Evolutionary conservation across 2,113 vertebrate genomes (phyloP).

Genomic region (Talpa occidentalis): DNA sequence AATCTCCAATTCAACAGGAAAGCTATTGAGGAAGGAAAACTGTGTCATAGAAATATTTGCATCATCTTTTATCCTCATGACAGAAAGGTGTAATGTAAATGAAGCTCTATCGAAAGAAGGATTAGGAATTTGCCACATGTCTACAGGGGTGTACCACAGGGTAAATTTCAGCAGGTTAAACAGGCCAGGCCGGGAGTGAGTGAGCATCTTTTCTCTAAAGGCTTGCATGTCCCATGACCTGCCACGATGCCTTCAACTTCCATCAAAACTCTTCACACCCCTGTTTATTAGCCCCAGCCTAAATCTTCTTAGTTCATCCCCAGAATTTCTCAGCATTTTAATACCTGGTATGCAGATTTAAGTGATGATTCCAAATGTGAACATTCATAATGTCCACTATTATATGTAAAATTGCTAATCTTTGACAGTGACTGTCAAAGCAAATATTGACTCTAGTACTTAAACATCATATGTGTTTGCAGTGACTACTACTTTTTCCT

Average conservation of each 20-base stretch:
- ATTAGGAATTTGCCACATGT: not conserved
- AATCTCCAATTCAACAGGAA: not conserved
- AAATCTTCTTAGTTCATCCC: not conserved
- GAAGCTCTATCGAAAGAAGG: not conserved
- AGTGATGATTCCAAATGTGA: not conserved
- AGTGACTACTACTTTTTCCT: not conserved
- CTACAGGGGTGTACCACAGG: not conserved
- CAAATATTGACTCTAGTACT: conserved; percentile 10
- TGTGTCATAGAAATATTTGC: not conserved
- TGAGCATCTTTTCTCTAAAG: not conserved
- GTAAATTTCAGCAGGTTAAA: not conserved
- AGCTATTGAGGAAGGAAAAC: not conserved
- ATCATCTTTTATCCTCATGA: not conserved
- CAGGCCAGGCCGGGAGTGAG: not conserved
- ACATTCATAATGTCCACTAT: not conserved
- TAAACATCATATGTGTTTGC: not conserved
- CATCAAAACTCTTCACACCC: not conserved
- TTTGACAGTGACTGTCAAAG: not conserved
- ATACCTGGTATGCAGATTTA: not conserved
- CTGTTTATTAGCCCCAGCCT: not conserved
- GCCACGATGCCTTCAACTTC: not conserved
- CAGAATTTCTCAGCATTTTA: not conserved
- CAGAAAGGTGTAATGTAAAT: not conserved
- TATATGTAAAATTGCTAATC: not conserved
- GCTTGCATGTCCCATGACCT: not conserved